These are phyloP conservation scores for Gobius niger DNA, from an alignment of 2,113 vertebrate genomes.

Conservation along the genomic window DNA sequence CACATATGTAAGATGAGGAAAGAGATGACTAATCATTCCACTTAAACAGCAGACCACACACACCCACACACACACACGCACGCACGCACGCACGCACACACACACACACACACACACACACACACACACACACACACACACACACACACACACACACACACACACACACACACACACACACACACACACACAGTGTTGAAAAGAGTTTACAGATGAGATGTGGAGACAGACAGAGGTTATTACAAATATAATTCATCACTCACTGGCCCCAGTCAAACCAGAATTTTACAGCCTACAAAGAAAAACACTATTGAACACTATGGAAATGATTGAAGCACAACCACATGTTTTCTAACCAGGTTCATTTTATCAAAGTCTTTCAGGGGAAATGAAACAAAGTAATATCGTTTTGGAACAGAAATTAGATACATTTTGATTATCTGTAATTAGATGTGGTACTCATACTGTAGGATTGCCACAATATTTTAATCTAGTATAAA, in stretches of 20 bases:
- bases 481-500: not conserved
- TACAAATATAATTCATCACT: constrained; percentile 56
- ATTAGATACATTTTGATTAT: not conserved
- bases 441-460: not conserved
- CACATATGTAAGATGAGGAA: constrained; percentile 14
- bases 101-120: constrained; percentile 20
- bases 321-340: not conserved
- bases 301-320: constrained; percentile 10
- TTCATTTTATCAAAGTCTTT: not conserved
- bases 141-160: constrained; percentile 20
- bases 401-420: not conserved
- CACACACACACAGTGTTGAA: constrained; percentile 30
- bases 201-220: constrained; percentile 47
- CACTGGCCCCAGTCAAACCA: constrained; percentile 35
- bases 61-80: constrained; percentile 4
- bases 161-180: constrained; percentile 7
- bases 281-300: constrained; percentile 40
- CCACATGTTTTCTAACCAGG: not conserved
- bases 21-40: constrained; percentile 49
- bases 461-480: not conserved
- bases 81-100: too few species aligned
- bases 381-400: not conserved
- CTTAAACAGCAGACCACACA: constrained; percentile 26
- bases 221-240: constrained; percentile 58
- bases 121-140: constrained; percentile 7